These are phyloP conservation scores for Dascillus cervinus DNA, from an alignment of 2,888 invertebrate species.

Conservation along the genomic window DNA sequence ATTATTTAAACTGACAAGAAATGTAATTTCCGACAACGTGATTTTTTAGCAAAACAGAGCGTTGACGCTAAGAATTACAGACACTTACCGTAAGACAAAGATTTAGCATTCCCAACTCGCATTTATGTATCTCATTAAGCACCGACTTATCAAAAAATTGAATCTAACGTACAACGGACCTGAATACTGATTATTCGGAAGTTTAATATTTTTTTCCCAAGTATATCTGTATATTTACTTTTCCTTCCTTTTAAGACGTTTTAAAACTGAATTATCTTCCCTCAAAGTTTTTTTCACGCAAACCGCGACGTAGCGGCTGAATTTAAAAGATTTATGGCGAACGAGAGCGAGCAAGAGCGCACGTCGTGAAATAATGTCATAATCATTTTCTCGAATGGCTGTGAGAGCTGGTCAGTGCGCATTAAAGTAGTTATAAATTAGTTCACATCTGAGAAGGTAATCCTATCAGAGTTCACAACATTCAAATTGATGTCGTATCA, in stretches of 20 bases:
- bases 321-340: too few species aligned
- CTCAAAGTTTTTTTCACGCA: too few species aligned
- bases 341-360: too few species aligned
- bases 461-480: too few species aligned
- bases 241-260: conserved; percentile 5
- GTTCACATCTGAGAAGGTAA: too few species aligned
- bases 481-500: too few species aligned
- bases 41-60: conserved; percentile 22
- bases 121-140: conserved; percentile 17
- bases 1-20: conserved; percentile 29
- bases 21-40: conserved; percentile 31
- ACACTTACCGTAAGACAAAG: conserved; percentile 16
- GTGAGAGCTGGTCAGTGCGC: too few species aligned
- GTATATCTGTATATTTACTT: conserved; percentile 2
- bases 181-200: conserved; percentile 16
- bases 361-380: too few species aligned
- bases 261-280: too few species aligned
- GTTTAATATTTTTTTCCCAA: conserved; percentile 15
- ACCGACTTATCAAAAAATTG: conserved; percentile 17
- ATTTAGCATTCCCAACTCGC: conserved; percentile 18
- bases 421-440: too few species aligned
- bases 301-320: too few species aligned
- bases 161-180: conserved; percentile 15
- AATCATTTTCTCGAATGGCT: too few species aligned
- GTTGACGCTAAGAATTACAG: conserved; percentile 15